phyloP scores from a whole-genome alignment of 2,113 vertebrate genomes.

The Ardeotis arabs region DNA sequence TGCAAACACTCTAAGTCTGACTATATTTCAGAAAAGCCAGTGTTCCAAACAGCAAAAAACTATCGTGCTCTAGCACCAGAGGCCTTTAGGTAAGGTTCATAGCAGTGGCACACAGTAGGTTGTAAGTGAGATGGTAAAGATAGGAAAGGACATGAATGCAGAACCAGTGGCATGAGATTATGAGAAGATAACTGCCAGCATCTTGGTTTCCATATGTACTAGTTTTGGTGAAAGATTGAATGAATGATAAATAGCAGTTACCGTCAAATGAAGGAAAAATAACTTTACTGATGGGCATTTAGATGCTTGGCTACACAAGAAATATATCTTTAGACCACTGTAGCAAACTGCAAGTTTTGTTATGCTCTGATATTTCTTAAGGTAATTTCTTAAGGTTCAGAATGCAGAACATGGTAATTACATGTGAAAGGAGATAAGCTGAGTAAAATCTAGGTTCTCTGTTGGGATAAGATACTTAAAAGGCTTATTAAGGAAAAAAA shows the following conservation, averaged over 20 bases:
- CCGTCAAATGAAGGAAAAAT: neutral
- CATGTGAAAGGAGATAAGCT: neutral
- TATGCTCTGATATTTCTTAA: neutral
- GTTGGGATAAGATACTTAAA: neutral
- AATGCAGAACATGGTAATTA: neutral
- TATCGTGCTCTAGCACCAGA: neutral
- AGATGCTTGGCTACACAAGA: neutral
- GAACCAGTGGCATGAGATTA: neutral
- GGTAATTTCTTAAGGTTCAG: neutral
- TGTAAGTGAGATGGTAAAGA: neutral
- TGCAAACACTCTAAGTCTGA: neutral
- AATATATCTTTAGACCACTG: neutral
- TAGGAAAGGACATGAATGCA: neutral
- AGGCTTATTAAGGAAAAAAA: neutral
- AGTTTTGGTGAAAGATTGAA: neutral
- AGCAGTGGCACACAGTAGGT: neutral
- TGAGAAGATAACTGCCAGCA: neutral
- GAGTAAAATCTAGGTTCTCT: neutral
- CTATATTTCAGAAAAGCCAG: neutral
- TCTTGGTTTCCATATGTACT: neutral
- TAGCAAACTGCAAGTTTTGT: neutral
- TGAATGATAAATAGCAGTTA: neutral
- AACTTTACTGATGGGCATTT: neutral
- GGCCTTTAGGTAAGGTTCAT: neutral
- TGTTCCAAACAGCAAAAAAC: neutral